phyloP scores from a whole-genome alignment of 2,113 vertebrate genomes.

The Anguilla japonica region DNA sequence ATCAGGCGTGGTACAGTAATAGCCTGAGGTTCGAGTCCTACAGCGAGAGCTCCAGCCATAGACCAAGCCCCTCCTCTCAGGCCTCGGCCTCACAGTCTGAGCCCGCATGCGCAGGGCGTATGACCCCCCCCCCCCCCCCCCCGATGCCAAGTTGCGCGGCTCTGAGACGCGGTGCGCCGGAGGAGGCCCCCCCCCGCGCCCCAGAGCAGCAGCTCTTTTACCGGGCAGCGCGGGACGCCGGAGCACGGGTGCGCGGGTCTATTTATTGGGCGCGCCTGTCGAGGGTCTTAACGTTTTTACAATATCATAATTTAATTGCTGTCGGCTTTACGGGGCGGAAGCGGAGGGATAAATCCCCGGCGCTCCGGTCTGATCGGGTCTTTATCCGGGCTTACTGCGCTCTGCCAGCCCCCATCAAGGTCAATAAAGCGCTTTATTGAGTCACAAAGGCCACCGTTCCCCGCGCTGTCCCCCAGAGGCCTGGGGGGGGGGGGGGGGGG shows the following conservation, averaged over 20 bases:
- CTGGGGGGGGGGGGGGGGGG: neutral
- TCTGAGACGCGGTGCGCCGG: neutral
- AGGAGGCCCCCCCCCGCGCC: neutral
- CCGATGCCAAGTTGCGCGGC: too few species aligned
- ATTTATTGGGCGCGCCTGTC: neutral
- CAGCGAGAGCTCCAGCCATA: too few species aligned
- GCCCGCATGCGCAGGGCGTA: too few species aligned
- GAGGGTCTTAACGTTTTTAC: conserved; percentile 17
- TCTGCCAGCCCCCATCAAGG: conserved; percentile 47
- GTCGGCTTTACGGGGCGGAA: conserved; percentile 33
- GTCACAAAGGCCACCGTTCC: conserved; percentile 13
- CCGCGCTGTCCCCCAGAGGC: too few species aligned
- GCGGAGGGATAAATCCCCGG: conserved; percentile 17
- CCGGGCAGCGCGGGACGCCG: neutral
- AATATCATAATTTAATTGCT: conserved; percentile 45
- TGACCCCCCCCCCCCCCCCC: too few species aligned
- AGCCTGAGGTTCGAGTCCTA: too few species aligned
- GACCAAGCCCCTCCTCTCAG: too few species aligned
- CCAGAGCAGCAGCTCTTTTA: neutral
- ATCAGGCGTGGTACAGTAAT: too few species aligned
- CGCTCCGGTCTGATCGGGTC: conserved; percentile 43
- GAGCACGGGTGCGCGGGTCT: neutral
- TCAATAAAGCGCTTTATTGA: conserved; percentile 41
- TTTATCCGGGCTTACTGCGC: conserved; percentile 38
- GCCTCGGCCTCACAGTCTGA: too few species aligned